Conservation (phyloP, 2,888 invertebrate genomes). For the Plagiodera versicolora region DNA sequence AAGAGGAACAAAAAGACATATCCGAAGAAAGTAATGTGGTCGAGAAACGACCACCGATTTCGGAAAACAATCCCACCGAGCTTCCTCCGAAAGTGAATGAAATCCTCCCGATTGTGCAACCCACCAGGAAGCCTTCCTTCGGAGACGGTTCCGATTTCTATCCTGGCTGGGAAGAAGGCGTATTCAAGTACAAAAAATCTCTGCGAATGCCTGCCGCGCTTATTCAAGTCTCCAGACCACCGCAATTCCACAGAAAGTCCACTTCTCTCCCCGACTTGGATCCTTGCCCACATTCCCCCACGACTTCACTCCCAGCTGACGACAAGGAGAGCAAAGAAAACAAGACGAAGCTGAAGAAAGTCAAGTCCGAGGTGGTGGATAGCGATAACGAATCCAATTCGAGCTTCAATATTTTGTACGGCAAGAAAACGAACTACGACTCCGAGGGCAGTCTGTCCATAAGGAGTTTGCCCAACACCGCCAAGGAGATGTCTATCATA, state of each 20-base stretch:
- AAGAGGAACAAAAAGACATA: slow-evolving; percentile 7
- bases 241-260: slow-evolving; percentile 68
- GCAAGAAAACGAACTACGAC: slow-evolving; percentile 63
- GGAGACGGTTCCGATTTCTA: slow-evolving; percentile 73
- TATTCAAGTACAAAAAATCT: slow-evolving; percentile 80
- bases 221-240: slow-evolving; percentile 77
- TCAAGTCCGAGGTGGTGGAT: slow-evolving; percentile 52
- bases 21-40: slow-evolving; percentile 15
- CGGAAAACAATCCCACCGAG: slow-evolving; percentile 18
- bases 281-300: slow-evolving; percentile 71
- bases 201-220: slow-evolving; percentile 79
- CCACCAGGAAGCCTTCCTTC: slow-evolving; percentile 62
- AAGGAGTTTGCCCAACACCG: slow-evolving; percentile 60
- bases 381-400: slow-evolving; percentile 71
- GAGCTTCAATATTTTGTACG: slow-evolving; percentile 57
- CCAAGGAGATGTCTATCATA: slow-evolving; percentile 59
- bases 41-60: slow-evolving; percentile 12
- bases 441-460: slow-evolving; percentile 71
- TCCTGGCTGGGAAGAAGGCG: slow-evolving; percentile 82
- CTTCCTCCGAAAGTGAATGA: slow-evolving; percentile 22
- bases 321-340: slow-evolving; percentile 39
- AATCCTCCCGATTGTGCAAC: slow-evolving; percentile 43
- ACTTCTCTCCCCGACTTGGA: slow-evolving; percentile 79
- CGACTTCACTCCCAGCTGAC: slow-evolving; percentile 66
- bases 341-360: slow-evolving; percentile 41